These are phyloP conservation scores for Drosophila bunnanda DNA, from an alignment of 2,888 invertebrate species.

Conservation along the genomic window DNA sequence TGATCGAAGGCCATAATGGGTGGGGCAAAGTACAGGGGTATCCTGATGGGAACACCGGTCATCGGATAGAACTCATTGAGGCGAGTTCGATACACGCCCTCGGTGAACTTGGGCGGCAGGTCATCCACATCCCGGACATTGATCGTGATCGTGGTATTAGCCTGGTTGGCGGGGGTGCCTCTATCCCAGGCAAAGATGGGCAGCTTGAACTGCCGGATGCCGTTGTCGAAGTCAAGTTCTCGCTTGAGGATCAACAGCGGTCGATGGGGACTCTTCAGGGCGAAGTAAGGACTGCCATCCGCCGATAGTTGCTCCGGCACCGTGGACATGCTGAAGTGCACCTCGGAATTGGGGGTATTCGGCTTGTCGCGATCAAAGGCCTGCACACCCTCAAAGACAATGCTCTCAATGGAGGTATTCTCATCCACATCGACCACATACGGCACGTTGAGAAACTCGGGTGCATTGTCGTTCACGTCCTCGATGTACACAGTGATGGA, in stretches of 20 bases:
- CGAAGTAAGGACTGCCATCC: constrained; percentile 86
- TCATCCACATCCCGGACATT: constrained; percentile 92
- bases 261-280: constrained; percentile 91
- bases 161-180: constrained; percentile 90
- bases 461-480: constrained; percentile 94
- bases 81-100: constrained; percentile 91
- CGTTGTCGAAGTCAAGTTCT: constrained; percentile 91
- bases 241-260: constrained; percentile 90
- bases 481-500: constrained; percentile 95
- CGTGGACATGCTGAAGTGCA: constrained; percentile 92
- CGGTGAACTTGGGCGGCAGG: constrained; percentile 92
- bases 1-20: constrained; percentile 92
- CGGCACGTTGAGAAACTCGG: constrained; percentile 91
- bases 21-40: constrained; percentile 89
- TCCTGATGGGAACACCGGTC: constrained; percentile 89
- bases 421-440: constrained; percentile 93
- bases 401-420: constrained; percentile 90
- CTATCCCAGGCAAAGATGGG: constrained; percentile 93
- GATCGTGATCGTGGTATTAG: constrained; percentile 90
- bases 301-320: constrained; percentile 78
- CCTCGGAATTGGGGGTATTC: constrained; percentile 94
- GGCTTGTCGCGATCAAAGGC: constrained; percentile 94
- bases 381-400: constrained; percentile 92
- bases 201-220: constrained; percentile 90
- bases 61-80: constrained; percentile 93